Evolutionary conservation across 2,888 invertebrate genomes (phyloP), one percentile per base, ranked within the genome.

Genomic region (Andrena chrysosceles): DNA sequence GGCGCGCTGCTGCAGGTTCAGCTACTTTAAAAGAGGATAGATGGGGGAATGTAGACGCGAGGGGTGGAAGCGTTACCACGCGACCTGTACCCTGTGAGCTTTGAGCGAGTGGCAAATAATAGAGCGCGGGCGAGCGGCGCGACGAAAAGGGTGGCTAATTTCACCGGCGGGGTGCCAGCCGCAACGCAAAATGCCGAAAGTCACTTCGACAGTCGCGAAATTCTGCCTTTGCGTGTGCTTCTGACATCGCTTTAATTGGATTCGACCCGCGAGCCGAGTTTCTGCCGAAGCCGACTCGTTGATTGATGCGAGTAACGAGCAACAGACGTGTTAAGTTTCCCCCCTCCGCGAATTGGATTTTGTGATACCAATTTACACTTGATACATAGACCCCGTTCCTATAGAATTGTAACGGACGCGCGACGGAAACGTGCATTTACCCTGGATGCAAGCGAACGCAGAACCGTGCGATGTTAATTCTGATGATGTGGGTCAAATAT

Each of bases 1-100:
- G 35, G 23, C 60, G 54, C 54, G 66, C 71, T 67, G 64, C 71
- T 71, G 66, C 71, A 26, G 75, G 76, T 83, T 80, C 72, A 71
- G 75, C 75, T 75, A 68, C 71, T 83, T 75, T 60, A 56, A 69
- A 33, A 20, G 67, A 59, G 20, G 62, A 74, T 52, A 62, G 33
- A 54, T 23, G 56, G 29, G 42, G 26, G 16, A 70, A 60, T 26
- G 26, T 6, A 42, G 67, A 60, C 23, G 20, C 29, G 63, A 66
- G 69, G 10, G 10, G 6, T 6, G 56, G 54, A 42, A 56, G 67
- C 26, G 54, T 20, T 62, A 29, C 60, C 42, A 59, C 49, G 10
- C 31, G 52, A 52, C 56, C 67, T 52, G 71, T 54, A 42, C 49
- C 66, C 63, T 20, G 70, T 31, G 52, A 67, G 56, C 54, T 66